phyloP scores from a whole-genome alignment of 2,113 vertebrate species.

The Dermatemys mawii region DNA sequence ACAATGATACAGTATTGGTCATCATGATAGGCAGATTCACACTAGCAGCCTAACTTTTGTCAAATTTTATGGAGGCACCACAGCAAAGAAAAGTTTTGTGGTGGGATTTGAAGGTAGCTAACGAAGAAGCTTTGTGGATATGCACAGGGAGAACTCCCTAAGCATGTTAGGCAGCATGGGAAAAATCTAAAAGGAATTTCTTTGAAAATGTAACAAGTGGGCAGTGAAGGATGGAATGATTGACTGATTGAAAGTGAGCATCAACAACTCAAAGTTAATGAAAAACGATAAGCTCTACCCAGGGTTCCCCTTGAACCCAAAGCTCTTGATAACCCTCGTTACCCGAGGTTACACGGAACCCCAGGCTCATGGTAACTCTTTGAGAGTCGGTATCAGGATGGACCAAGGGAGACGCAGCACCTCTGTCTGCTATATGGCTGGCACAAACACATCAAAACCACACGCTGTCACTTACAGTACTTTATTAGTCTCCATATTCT shows the following conservation, averaged over 20 bases:
- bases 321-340: too few species aligned
- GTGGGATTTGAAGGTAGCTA: neutral
- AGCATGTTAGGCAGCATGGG: neutral
- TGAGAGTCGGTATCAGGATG: too few species aligned
- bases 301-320: too few species aligned
- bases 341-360: too few species aligned
- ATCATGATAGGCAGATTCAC: fast-evolving
- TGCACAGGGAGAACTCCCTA: neutral
- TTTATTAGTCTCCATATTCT: too few species aligned
- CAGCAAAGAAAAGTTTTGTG: neutral
- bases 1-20: fast-evolving
- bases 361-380: too few species aligned
- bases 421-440: too few species aligned
- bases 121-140: neutral
- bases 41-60: neutral
- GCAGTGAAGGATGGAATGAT: neutral
- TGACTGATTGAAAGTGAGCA: neutral
- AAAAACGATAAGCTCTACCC: neutral
- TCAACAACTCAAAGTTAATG: neutral
- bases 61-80: neutral
- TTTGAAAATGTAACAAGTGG: neutral
- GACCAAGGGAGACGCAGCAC: too few species aligned
- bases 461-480: too few species aligned
- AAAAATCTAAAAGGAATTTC: neutral
- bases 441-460: too few species aligned